Evolutionary conservation across 2,113 vertebrate species (phyloP), one percentile per base, ranked within the genome.

Genomic region (Chaetorhynchus papuensis): DNA sequence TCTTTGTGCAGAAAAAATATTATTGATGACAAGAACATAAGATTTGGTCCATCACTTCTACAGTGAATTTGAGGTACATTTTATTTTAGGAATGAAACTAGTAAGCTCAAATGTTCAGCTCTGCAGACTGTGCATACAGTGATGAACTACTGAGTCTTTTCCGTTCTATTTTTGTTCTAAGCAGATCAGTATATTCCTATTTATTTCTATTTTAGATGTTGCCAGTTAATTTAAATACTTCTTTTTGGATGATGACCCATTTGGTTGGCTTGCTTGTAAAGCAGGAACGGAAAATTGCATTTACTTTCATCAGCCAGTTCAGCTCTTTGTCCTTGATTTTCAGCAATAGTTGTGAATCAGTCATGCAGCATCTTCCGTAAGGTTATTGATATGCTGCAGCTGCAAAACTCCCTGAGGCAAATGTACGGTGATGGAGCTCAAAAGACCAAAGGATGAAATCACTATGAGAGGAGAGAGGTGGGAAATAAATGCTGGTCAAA

Each of bases 131-230:
- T 65, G 28, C 26, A 47, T 22, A 44, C 24, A 41, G 22, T 47
- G 57, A 56, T 31, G 41, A 93, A 22, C 9, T 52, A 57, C 30
- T 4, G 7, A 84, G 7, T 13, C 39, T 59, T 74, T 91, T 89
- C 41, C 59, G 14, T 63, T 89, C 44, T 85, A 76, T 90, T 93
- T 97, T 93, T 93, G 50, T 72, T 69, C 20, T 57, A 56, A 93
- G 11, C 41, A 85, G 35, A 59, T 71, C 31, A 57, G 41, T 68
- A 44, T 24, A 54, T 87, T 71, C 24, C 19, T 64, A 78, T 89
- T 91, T 93, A 57, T 93, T 81, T 66, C 20, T 81, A 33, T 84
- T 85, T 87, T 84, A 89, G 57, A 76, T 82, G 22, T 76, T 56
- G 35, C 9, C 22, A 12, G 20, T 78, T 82, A 84, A 88, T 93